Evolutionary conservation across 2,113 vertebrate genomes (phyloP).

Genomic region (Falco punctatus): DNA sequence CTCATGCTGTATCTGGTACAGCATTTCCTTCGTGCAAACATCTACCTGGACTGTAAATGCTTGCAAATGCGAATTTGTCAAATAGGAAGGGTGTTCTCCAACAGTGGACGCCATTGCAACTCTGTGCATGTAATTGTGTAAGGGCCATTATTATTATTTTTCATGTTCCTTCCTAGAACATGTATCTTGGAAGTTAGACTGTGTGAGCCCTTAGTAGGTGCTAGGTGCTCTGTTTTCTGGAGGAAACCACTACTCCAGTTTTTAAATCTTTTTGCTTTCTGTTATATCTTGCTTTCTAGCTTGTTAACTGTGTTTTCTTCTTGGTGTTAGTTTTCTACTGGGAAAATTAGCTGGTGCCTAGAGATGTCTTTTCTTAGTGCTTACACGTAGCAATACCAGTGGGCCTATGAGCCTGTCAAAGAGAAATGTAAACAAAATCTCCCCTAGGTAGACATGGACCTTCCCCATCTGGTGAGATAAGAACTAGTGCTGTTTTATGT

Average conservation of each 20-base stretch:
- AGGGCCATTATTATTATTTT: neutral
- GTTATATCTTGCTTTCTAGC: neutral
- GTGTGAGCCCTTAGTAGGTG: neutral
- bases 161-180: neutral
- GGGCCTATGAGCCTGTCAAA: neutral
- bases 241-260: neutral
- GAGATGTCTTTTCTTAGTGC: neutral
- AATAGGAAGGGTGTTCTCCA: neutral
- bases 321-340: neutral
- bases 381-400: neutral
- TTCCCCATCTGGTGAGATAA: neutral
- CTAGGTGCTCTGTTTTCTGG: neutral
- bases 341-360: neutral
- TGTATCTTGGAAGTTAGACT: neutral
- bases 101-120: neutral
- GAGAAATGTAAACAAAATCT: neutral
- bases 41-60: neutral
- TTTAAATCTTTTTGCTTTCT: neutral
- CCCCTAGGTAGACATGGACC: neutral
- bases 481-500: neutral
- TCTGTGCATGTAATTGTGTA: neutral
- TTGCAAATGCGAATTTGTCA: neutral
- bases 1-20: neutral
- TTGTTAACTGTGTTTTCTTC: neutral
- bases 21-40: neutral